These are phyloP conservation scores for Halotydeus destructor DNA, from an alignment of 1,140 invertebrate species.

Conservation along the genomic window DNA sequence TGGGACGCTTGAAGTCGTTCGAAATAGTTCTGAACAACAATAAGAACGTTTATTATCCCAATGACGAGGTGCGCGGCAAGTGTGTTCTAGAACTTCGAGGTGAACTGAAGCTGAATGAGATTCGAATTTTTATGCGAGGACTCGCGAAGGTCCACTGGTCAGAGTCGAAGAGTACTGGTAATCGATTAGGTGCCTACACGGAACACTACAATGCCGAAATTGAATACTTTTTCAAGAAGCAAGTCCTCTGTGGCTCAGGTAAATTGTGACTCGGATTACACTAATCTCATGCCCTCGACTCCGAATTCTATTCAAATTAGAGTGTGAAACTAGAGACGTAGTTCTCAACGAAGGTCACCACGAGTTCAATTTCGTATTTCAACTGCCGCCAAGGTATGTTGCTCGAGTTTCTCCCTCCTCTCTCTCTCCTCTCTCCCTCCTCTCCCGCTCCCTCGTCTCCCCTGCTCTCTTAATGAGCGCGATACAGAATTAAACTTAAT, in stretches of 20 bases:
- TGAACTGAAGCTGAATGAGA: constrained; percentile 28
- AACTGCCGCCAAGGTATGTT: constrained; percentile 28
- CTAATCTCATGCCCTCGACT: background rate
- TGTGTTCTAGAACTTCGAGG: constrained; percentile 29
- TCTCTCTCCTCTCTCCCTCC: too few species aligned
- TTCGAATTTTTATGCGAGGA: constrained; percentile 28
- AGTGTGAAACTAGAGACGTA: constrained; percentile 22
- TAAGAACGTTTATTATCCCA: constrained; percentile 29
- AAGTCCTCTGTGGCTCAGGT: constrained; percentile 29
- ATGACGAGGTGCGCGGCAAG: constrained; percentile 26
- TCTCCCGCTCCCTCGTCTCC: too few species aligned
- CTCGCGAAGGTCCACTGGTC: constrained; percentile 32
- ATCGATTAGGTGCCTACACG: constrained; percentile 29
- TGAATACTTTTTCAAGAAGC: constrained; percentile 30
- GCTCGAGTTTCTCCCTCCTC: background rate
- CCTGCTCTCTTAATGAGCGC: too few species aligned
- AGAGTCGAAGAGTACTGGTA: constrained; percentile 29
- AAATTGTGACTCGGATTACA: constrained; percentile 9
- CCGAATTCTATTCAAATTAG: constrained; percentile 8
- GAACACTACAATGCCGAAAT: constrained; percentile 31
- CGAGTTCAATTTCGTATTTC: constrained; percentile 30
- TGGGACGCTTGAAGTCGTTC: constrained; percentile 30
- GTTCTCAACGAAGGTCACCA: constrained; percentile 26
- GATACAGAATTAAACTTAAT: too few species aligned
- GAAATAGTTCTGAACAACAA: constrained; percentile 27